Conservation (phyloP, 2,888 invertebrate species). For the Rhorus exstirpatorius region DNA sequence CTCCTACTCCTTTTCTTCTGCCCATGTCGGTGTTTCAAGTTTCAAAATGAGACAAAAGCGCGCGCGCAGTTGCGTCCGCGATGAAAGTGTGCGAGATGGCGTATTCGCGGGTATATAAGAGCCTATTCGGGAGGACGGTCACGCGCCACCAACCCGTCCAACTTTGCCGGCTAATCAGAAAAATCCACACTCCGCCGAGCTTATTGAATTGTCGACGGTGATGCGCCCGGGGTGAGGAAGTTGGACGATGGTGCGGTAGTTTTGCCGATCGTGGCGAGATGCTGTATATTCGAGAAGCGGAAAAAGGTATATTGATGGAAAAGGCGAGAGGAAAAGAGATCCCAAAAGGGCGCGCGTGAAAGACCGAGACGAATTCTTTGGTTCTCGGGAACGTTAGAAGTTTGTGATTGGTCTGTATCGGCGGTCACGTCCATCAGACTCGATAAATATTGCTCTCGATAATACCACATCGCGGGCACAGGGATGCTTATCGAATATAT, state of each 20-base stretch:
- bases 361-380: conserved; percentile 24
- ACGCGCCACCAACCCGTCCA: conserved; percentile 81
- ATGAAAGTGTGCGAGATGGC: conserved; percentile 57
- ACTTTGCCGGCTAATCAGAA: conserved; percentile 84
- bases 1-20: not conserved
- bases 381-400: conserved; percentile 37
- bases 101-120: conserved; percentile 32
- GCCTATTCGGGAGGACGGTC: conserved; percentile 81
- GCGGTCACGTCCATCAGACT: conserved; percentile 57
- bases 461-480: not conserved
- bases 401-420: conserved; percentile 49
- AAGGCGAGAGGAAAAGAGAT: not conserved
- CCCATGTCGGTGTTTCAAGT: conserved; percentile 71
- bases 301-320: conserved; percentile 5
- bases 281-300: conserved; percentile 36
- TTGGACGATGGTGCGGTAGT: conserved; percentile 28
- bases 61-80: conserved; percentile 24
- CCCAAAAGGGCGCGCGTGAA: not conserved
- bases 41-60: conserved; percentile 79
- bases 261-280: conserved; percentile 22
- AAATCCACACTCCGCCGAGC: conserved; percentile 83
- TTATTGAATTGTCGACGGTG: conserved; percentile 82
- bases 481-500: conserved; percentile 37
- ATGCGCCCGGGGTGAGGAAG: conserved; percentile 40
- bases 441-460: conserved; percentile 62